phyloP scores from a whole-genome alignment of 2,113 vertebrate genomes.

The Larimichthys crocea region DNA sequence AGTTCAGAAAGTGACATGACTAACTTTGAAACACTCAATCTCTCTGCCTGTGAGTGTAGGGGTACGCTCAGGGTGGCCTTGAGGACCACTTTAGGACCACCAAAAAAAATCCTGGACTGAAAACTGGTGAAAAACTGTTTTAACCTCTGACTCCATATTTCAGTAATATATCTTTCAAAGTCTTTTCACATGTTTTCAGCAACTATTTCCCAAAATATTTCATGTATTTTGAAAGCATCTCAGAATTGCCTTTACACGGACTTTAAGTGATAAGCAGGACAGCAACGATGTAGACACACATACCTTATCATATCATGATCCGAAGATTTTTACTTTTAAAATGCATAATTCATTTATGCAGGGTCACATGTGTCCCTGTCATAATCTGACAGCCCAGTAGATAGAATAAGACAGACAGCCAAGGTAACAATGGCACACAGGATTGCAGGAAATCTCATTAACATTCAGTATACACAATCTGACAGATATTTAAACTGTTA shows the following conservation, averaged over 20 bases:
- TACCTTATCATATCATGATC: background rate
- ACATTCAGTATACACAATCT: slow-evolving; percentile 6
- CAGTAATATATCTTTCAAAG: no score
- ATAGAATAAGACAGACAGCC: slow-evolving; percentile 13
- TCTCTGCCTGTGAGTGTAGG: no score
- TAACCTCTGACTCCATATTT: no score
- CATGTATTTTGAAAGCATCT: no score
- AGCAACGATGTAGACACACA: background rate
- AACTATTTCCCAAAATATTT: no score
- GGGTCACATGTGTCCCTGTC: background rate
- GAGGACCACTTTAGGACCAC: no score
- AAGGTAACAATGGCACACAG: background rate
- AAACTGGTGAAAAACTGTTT: no score
- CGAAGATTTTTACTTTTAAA: background rate
- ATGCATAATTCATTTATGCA: background rate
- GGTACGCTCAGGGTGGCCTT: no score
- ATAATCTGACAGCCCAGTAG: background rate
- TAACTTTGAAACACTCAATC: no score
- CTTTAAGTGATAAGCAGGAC: background rate
- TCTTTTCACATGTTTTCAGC: no score
- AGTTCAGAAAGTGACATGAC: no score
- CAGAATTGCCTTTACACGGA: background rate
- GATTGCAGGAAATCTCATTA: background rate
- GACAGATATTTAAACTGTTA: background rate
- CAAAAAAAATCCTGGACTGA: no score